These are phyloP conservation scores for Portunus trituberculatus DNA, from an alignment of 1,140 invertebrate genomes.

Conservation along the genomic window DNA sequence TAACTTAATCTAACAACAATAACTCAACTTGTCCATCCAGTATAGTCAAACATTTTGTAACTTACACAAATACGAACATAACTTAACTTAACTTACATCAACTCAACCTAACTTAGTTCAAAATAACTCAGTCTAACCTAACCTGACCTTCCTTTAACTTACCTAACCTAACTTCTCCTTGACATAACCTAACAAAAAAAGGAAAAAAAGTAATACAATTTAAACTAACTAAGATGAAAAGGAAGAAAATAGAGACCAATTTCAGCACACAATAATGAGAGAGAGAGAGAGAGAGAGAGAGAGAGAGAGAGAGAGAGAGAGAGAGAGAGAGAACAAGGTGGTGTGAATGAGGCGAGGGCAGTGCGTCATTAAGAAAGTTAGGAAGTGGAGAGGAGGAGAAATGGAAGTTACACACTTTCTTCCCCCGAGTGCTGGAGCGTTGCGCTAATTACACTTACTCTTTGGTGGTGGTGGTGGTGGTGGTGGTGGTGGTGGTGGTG, in stretches of 20 bases:
- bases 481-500: background rate
- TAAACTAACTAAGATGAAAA: too few relatives aligned
- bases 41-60: too few relatives aligned
- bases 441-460: constrained; percentile 1
- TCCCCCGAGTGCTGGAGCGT: constrained; percentile 6
- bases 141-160: too few relatives aligned
- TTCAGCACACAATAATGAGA: too few relatives aligned
- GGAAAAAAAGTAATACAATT: background rate
- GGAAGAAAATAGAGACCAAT: too few relatives aligned
- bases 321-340: constrained; percentile 9
- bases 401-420: constrained; percentile 23
- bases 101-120: too few relatives aligned
- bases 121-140: too few relatives aligned
- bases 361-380: constrained; percentile 13
- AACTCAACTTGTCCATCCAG: too few relatives aligned
- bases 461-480: background rate
- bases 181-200: background rate
- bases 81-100: too few relatives aligned
- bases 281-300: constrained; percentile 1
- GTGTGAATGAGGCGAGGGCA: constrained; percentile 6
- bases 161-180: background rate
- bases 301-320: constrained; percentile 6
- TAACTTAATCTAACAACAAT: too few relatives aligned
- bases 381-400: background rate
- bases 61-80: too few relatives aligned